Conservation (phyloP, 2,113 vertebrate genomes). For the Ciconia boyciana region DNA sequence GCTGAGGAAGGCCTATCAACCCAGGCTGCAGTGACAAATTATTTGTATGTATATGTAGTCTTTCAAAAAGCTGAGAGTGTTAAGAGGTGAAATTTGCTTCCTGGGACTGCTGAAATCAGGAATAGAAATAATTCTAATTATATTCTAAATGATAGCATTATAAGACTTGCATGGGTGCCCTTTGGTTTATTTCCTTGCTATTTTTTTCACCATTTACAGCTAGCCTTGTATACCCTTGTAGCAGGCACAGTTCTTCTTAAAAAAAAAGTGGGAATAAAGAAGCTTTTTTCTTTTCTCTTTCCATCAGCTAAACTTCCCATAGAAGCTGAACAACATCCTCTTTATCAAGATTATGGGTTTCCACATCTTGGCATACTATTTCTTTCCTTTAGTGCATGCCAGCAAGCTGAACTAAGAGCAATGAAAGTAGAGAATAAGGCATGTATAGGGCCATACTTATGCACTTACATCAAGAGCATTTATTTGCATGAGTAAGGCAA, state of each 20-base stretch:
- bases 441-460: background rate
- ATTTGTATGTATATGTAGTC: background rate
- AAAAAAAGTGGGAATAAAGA: background rate
- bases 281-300: constrained; percentile 9
- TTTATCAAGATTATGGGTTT: constrained; percentile 42
- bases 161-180: background rate
- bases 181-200: background rate
- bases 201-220: background rate
- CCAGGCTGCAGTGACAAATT: background rate
- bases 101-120: background rate
- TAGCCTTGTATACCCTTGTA: background rate
- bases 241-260: background rate
- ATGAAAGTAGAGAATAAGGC: background rate
- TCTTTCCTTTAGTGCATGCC: constrained; percentile 33
- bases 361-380: constrained; percentile 15
- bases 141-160: background rate
- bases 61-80: background rate
- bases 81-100: background rate
- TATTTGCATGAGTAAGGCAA: background rate
- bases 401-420: background rate
- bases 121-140: constrained; percentile 14
- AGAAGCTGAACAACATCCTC: constrained; percentile 31
- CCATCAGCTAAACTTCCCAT: constrained; percentile 28
- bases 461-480: background rate
- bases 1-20: background rate